phyloP scores from a whole-genome alignment of 2,888 invertebrate genomes.

The Tubulanus polymorphus region DNA sequence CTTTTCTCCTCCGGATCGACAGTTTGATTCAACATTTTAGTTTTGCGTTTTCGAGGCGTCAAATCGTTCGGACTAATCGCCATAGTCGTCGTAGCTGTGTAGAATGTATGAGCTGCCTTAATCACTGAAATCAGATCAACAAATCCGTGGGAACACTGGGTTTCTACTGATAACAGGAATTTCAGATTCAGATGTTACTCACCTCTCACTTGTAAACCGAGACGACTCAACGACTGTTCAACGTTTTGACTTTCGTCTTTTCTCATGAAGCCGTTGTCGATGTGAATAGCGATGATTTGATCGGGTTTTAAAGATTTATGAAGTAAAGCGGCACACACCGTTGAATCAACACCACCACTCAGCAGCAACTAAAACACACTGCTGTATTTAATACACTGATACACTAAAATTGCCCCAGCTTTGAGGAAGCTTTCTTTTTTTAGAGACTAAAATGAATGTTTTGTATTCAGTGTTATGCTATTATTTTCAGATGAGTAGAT shows the following conservation, averaged over 20 bases:
- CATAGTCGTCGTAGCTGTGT: conserved; percentile 73
- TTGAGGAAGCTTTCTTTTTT: too few species aligned
- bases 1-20: conserved; percentile 92
- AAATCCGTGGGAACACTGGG: conserved; percentile 4
- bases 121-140: conserved; percentile 51
- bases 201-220: conserved; percentile 75
- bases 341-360: conserved; percentile 98
- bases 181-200: too few species aligned
- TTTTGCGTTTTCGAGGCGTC: conserved; percentile 59
- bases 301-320: conserved; percentile 85
- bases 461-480: too few species aligned
- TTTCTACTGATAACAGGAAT: too few species aligned
- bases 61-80: conserved; percentile 61
- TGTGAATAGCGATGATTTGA: conserved; percentile 86
- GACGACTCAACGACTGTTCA: conserved; percentile 72
- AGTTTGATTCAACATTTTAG: conserved; percentile 60
- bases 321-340: conserved; percentile 96
- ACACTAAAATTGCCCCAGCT: too few species aligned
- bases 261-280: conserved; percentile 99
- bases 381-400: not conserved
- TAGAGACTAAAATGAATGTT: too few species aligned
- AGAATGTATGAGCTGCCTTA: conserved; percentile 58
- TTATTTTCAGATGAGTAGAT: too few species aligned
- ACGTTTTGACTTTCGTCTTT: conserved; percentile 90
- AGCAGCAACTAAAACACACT: conserved; percentile 69